Percentiles rank a stretch among this genome's conserved stretches.
These are phyloP conservation scores for Drosophila engyochracea DNA, from an alignment of 2,888 invertebrate genomes.

Conservation along the genomic window DNA sequence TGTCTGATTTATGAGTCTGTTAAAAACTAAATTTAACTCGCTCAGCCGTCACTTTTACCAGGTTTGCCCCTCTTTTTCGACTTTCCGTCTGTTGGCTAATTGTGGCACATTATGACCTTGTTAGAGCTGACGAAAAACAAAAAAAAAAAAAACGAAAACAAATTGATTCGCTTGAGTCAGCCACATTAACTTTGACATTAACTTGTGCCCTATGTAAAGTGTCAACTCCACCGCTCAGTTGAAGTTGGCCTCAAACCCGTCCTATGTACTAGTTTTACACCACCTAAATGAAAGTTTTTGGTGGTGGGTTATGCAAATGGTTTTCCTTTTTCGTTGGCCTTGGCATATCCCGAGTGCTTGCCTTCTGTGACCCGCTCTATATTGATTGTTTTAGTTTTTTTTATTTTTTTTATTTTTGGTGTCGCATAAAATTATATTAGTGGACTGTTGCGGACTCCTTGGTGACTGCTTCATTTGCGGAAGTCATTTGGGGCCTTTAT, in stretches of 20 bases:
- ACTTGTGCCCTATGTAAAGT: conserved; percentile 12
- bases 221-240: conserved; percentile 9
- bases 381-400: conserved; percentile 31
- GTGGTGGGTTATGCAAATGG: conserved; percentile 39
- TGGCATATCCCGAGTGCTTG: conserved; percentile 14
- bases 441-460: conserved; percentile 14
- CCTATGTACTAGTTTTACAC: not conserved
- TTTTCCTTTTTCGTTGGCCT: conserved; percentile 8
- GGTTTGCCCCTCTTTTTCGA: not conserved
- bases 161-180: conserved; percentile 8
- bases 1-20: conserved; percentile 22
- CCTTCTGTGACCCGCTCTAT: conserved; percentile 7
- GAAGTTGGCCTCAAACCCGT: conserved; percentile 3
- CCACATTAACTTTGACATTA: conserved; percentile 11
- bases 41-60: conserved; percentile 52
- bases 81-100: conserved; percentile 37
- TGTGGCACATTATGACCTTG: conserved; percentile 49
- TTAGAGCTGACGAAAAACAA: conserved; percentile 13
- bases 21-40: conserved; percentile 38
- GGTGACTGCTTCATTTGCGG: conserved; percentile 34
- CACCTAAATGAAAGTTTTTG: conserved; percentile 17
- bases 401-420: not conserved
- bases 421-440: conserved; percentile 14
- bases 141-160: conserved; percentile 9
- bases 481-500: conserved; percentile 36